Base-by-base conservation (phyloP, 2,888 invertebrate genomes). In the Tillus elongatus region DNA sequence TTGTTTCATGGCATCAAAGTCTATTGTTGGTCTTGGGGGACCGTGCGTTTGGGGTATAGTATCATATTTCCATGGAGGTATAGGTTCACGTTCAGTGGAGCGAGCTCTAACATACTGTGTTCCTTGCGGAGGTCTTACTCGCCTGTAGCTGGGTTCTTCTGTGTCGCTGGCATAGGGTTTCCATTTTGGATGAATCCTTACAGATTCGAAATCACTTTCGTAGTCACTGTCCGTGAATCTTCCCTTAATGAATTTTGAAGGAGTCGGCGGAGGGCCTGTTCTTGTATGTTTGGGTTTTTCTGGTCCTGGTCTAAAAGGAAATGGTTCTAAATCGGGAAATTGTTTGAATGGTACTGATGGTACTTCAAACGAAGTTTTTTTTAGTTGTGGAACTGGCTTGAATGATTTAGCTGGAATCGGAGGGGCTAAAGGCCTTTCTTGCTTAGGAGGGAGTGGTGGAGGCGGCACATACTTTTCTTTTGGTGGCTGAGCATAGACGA, bases 181-280 rank as follows among this genome's bases (percentile, higher is more conserved):
- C 73, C 75, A 77, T 51, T 75, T 77, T 1, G 67, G 57, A 2
- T 57, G 59, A 35, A 67, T 64, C 47, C 52, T 57, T 2, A 57
- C 45, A 9, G 66, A 59, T 47, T 75, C 75, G 40, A 74, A 65
- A 58, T 81, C 80, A 40, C 78, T 79, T 56, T 80, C 80, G 49
- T 80, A 79, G 49, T 80, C 79, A 44, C 78, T 79, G 50, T 77
- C 79, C 16, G 69, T 67, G 45, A 74, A 69, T 44, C 67, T 70
- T 6, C 70, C 70, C 52, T 71, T 74, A 2, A 70, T 58, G 46
- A 77, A 71, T 47, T 74, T 77, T 0, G 68, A 67, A 1, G 77
- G 77, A 13, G 72, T 66, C 1, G 75, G 70, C 2, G 74, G 73
- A 13, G 74, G 71, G 3, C 73, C 71, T 11, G 53, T 49, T 46